Conservation (phyloP, 2,797 vertebrate species). For the Crocidura indochinensis region DNA sequence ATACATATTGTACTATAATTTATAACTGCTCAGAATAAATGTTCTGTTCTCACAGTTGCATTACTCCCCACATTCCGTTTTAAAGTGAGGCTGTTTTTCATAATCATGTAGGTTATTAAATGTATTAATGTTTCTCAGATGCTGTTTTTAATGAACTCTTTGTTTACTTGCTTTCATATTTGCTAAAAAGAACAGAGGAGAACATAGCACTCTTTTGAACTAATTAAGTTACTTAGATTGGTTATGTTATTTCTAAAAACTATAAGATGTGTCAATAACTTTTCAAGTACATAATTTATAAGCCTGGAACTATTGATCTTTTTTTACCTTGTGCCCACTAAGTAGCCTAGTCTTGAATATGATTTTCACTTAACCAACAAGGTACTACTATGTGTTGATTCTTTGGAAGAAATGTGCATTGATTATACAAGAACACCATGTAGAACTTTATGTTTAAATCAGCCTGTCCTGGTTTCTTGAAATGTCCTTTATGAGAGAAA, state of each 20-base stretch:
- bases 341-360: constrained; percentile 8
- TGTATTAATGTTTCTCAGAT: constrained; percentile 71
- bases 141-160: constrained; percentile 74
- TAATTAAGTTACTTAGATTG: constrained; percentile 57
- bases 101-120: constrained; percentile 74
- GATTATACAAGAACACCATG: background rate
- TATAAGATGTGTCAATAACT: constrained; percentile 27
- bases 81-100: constrained; percentile 72
- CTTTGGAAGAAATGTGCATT: background rate
- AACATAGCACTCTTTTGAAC: constrained; percentile 53
- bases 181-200: constrained; percentile 52
- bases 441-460: background rate
- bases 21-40: constrained; percentile 68
- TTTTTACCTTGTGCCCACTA: constrained; percentile 48
- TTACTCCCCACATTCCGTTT: constrained; percentile 26
- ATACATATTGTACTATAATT: constrained; percentile 56
- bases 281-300: constrained; percentile 58
- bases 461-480: background rate
- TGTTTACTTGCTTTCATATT: constrained; percentile 61
- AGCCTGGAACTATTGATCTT: constrained; percentile 31
- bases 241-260: constrained; percentile 65
- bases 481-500: background rate
- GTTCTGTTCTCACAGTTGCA: constrained; percentile 43
- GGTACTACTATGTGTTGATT: background rate
- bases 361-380: constrained; percentile 40